Evolutionary conservation across 2,113 vertebrate genomes (phyloP).

Genomic region (Actenoides lindsayi): DNA sequence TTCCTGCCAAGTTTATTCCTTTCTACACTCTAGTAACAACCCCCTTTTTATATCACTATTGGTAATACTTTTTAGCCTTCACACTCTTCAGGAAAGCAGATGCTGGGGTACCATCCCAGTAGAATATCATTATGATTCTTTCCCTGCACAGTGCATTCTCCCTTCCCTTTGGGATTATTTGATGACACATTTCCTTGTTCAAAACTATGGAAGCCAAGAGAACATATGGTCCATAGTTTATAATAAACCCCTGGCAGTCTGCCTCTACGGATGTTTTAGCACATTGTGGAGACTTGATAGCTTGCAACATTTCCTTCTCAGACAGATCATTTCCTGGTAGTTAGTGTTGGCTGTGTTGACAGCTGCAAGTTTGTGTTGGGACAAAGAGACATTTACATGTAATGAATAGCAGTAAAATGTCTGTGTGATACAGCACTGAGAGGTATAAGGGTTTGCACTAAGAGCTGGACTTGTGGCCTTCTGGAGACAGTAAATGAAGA

Average conservation of each 20-base stretch:
- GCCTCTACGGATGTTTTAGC: conserved; percentile 63
- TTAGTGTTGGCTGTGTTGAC: conserved; percentile 60
- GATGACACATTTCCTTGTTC: conserved; percentile 61
- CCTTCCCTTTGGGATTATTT: conserved; percentile 17
- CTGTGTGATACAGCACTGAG: not conserved
- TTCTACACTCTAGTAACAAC: not conserved
- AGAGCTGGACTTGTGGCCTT: not conserved
- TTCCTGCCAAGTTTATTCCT: conserved; percentile 37
- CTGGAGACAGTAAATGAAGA: not conserved
- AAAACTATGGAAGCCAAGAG: conserved; percentile 47
- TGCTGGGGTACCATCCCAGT: not conserved
- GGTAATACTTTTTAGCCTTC: conserved; percentile 2
- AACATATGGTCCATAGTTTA: conserved; percentile 57
- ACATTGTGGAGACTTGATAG: conserved; percentile 57
- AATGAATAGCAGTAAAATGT: conserved; percentile 42
- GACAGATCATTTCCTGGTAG: conserved; percentile 64
- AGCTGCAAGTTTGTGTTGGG: conserved; percentile 54
- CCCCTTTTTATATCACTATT: not conserved
- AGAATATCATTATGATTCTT: not conserved
- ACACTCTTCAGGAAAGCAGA: conserved; percentile 41
- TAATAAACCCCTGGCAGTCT: conserved; percentile 61
- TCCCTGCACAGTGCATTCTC: not conserved
- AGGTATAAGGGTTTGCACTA: not conserved
- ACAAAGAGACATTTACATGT: conserved; percentile 45
- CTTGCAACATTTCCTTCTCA: conserved; percentile 60